Conservation (phyloP, 1,140 invertebrate species). For the Hylaeus anthracinus region DNA sequence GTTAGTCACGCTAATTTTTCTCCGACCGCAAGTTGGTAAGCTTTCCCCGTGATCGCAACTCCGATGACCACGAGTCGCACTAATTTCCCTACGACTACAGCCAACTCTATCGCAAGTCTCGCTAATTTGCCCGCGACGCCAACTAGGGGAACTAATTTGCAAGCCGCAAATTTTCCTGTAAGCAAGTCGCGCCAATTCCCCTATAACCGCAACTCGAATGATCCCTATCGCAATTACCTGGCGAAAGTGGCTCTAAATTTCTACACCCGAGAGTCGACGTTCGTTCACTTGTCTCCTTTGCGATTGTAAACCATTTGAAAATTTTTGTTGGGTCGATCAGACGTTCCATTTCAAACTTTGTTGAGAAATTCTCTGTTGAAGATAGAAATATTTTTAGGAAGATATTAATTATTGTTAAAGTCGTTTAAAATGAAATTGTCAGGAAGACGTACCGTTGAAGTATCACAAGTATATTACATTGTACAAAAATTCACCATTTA, state of each 20-base stretch:
- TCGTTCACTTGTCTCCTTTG: no score
- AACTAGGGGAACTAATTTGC: constrained; percentile 23
- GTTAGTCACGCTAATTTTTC: constrained; percentile 38
- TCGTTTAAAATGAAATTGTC: no score
- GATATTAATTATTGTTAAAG: no score
- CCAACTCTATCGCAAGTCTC: constrained; percentile 12
- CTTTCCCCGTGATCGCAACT: constrained; percentile 18
- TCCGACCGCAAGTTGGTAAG: background rate
- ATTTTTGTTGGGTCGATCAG: no score
- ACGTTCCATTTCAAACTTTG: no score
- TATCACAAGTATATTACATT: no score
- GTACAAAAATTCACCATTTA: no score
- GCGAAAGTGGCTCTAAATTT: background rate
- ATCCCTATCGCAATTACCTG: constrained; percentile 9
- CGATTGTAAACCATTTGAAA: no score
- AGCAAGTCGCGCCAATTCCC: constrained; percentile 21
- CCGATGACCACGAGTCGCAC: constrained; percentile 21
- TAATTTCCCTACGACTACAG: constrained; percentile 26
- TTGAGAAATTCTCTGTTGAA: no score
- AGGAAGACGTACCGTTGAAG: no score
- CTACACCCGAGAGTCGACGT: background rate
- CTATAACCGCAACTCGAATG: constrained; percentile 12
- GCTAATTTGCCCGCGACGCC: constrained; percentile 18
- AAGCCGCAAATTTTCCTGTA: constrained; percentile 40
- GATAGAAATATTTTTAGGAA: no score